Evolutionary conservation across 2,888 invertebrate species (phyloP).

Genomic region (Silvanus unidentatus): DNA sequence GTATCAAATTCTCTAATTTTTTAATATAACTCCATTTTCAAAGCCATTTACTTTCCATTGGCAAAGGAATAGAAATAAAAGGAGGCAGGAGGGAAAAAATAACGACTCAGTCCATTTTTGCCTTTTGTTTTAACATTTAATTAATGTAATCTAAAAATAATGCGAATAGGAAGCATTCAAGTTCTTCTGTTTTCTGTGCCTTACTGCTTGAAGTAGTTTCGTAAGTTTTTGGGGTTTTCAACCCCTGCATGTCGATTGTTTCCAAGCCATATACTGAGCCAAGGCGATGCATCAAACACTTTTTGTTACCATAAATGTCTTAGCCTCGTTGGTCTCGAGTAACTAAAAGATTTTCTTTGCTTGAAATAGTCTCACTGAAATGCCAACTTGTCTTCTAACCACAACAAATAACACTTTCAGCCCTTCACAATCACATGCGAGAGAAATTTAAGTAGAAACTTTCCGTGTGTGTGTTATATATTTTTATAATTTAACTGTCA

Average conservation of each 20-base stretch:
- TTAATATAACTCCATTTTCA: no score
- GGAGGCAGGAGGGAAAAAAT: no score
- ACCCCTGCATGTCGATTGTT: conserved; percentile 19
- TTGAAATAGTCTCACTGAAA: conserved; percentile 5
- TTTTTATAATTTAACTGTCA: background rate
- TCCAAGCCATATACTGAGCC: conserved; percentile 27
- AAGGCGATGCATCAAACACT: conserved; percentile 26
- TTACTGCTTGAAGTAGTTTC: background rate
- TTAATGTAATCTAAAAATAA: conserved; percentile 1
- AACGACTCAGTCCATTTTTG: no score
- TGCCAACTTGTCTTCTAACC: conserved; percentile 3
- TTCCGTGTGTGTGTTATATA: no score
- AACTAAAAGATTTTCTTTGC: conserved; percentile 5
- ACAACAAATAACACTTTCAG: conserved; percentile 1
- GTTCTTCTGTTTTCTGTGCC: background rate
- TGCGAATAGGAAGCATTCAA: background rate
- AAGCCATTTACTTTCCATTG: no score
- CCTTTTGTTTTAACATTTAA: background rate
- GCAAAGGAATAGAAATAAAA: no score
- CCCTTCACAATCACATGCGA: background rate
- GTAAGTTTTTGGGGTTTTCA: background rate
- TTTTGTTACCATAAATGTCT: conserved; percentile 27
- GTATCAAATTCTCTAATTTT: conserved; percentile 1
- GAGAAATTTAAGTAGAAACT: background rate
- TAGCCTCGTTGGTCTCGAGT: conserved; percentile 6